phyloP scores from a whole-genome alignment of 37 sponge, comb jelly and placozoan genomes.

The Crambe crambe region DNA sequence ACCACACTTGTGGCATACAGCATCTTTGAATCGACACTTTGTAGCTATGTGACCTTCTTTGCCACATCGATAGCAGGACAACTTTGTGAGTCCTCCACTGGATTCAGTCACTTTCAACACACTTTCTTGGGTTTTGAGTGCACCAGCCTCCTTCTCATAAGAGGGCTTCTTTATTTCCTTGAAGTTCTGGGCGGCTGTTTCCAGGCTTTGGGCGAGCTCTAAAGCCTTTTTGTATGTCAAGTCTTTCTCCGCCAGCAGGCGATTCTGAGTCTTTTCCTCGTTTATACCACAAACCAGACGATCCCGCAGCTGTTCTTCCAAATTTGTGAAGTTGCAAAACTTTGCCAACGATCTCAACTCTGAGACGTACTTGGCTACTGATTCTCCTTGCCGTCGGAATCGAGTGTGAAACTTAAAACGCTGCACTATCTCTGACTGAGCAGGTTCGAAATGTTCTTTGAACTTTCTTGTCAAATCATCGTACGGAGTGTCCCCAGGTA shows the following conservation, averaged over 20 bases:
- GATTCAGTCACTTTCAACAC: background rate
- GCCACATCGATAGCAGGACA: background rate
- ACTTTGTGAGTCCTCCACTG: background rate
- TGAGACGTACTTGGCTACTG: background rate
- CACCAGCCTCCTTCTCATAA: background rate
- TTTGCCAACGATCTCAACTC: slow-evolving; percentile 2
- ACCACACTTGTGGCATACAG: background rate
- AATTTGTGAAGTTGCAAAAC: slow-evolving; percentile 5
- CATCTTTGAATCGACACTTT: background rate
- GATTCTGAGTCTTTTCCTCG: slow-evolving; percentile 15
- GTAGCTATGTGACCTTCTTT: background rate
- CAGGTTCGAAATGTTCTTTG: background rate
- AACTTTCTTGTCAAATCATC: background rate
- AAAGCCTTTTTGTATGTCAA: no score
- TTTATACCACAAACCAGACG: slow-evolving; percentile 42
- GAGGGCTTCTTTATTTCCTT: background rate
- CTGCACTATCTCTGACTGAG: no score
- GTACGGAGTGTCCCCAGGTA: background rate
- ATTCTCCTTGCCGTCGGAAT: slow-evolving; percentile 6
- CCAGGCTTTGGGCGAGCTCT: no score
- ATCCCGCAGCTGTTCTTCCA: slow-evolving; percentile 7
- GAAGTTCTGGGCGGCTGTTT: slow-evolving; percentile 14
- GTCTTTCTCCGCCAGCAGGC: background rate
- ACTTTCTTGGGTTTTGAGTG: background rate
- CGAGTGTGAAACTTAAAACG: background rate